Base-by-base conservation (phyloP, 2,797 vertebrate genomes). In the Otolemur crassicaudatus region DNA sequence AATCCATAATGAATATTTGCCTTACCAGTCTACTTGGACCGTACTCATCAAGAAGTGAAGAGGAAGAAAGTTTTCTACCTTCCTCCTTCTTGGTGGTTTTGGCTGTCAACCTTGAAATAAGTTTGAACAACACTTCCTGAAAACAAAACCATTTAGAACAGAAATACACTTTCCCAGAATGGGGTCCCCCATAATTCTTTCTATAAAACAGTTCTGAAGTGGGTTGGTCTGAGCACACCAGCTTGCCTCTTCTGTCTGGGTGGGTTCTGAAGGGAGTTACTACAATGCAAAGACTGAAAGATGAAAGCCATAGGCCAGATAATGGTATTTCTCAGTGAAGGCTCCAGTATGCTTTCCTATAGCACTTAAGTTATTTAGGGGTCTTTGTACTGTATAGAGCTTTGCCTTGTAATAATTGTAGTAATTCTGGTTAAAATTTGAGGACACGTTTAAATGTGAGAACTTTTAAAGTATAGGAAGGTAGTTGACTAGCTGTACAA, bases 1-100 rank as follows among this genome's bases (percentile, higher is more conserved):
- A 88, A n/a, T 88, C 70, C 93, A 16, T 96, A 94, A 69, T 65
- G 61, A 97, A 0, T 75, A 90, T 89, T 97, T 93, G 87, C 60
- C 89, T 95, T 97, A 73, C 95, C 97, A 90, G 69, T 94, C 93
- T 95, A 10, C 96, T 86, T 86, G 97, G 95, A 95, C 87, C 58
- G 46, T 40, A 20, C 93, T 96, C 94, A 25, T 76, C 89, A 81
- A 92, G 97, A 98, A 79, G 92, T 85, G 95, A 73, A 96, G 89
- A 70, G 96, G 97, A 98, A 96, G 79, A 95, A 92, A 87, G n/a
- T 49, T 92, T 79, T 73, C 40, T 88, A 2, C 73, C 97, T 97
- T 43, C 81, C 73, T 96, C 94, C 77, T 90, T 60, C 95, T 84
- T 82, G 91, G 65, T 20, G 69, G 56, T 91, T 89, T 84, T 83